These are phyloP conservation scores for Strigops habroptila DNA, from an alignment of 2,113 vertebrate species.

Conservation along the genomic window DNA sequence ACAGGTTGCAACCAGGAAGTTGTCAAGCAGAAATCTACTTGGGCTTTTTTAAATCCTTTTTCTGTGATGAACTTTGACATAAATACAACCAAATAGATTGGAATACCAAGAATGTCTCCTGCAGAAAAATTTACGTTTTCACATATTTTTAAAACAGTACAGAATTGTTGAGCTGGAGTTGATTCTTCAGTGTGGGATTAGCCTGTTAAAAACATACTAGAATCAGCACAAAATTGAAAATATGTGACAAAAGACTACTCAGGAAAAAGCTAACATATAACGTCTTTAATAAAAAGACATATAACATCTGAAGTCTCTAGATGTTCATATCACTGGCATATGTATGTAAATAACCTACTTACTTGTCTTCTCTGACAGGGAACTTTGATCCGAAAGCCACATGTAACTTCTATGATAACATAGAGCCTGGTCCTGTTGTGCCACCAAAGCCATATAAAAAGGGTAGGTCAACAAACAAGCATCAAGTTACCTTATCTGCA, in stretches of 20 bases:
- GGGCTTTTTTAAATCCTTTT: not conserved
- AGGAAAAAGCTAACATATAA: not conserved
- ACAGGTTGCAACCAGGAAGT: not conserved
- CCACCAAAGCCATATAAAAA: slow-evolving; percentile 90
- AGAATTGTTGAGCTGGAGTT: not conserved
- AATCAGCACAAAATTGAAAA: not conserved
- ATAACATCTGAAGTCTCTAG: not conserved
- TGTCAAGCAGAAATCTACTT: not conserved
- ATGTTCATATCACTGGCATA: not conserved
- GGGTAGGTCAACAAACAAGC: slow-evolving; percentile 74
- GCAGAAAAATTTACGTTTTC: not conserved
- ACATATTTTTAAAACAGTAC: not conserved
- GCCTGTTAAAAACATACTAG: not conserved
- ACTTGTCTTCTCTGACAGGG: slow-evolving; percentile 69
- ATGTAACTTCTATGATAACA: slow-evolving; percentile 96
- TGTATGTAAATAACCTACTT: not conserved
- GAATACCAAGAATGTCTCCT: not conserved
- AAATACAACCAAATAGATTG: not conserved
- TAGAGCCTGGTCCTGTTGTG: slow-evolving; percentile 92
- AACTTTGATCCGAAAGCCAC: slow-evolving; percentile 96
- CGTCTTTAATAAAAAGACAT: not conserved
- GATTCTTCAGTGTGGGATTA: not conserved
- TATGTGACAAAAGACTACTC: not conserved
- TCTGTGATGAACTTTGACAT: not conserved
- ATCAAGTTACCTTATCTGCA: not conserved